Percentiles rank a stretch among this genome's conserved stretches.
These are phyloP conservation scores for Amorpha juglandis DNA, from an alignment of 2,888 invertebrate species.

Conservation along the genomic window DNA sequence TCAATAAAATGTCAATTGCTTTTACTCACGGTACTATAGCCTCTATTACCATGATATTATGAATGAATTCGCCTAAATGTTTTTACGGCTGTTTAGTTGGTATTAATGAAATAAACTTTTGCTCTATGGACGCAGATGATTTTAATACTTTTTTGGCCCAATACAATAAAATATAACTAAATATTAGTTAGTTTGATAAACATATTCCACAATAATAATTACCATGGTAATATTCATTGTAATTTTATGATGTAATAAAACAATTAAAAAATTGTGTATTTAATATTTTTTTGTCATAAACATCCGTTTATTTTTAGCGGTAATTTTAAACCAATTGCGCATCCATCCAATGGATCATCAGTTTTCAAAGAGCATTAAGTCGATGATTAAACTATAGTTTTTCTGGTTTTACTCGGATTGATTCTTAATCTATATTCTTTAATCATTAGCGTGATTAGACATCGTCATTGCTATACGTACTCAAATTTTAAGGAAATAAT, in stretches of 20 bases:
- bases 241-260: too few species aligned
- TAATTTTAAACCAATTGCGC: not conserved
- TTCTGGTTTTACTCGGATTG: too few species aligned
- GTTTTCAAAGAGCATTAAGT: too few species aligned
- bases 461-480: too few species aligned
- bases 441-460: too few species aligned
- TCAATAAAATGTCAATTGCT: slow-evolving; percentile 28
- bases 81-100: slow-evolving; percentile 27
- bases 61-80: slow-evolving; percentile 24
- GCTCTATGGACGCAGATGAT: slow-evolving; percentile 24
- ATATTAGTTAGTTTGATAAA: not conserved
- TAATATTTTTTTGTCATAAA: too few species aligned
- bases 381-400: too few species aligned
- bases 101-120: slow-evolving; percentile 23
- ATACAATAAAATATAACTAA: not conserved
- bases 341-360: too few species aligned
- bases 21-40: slow-evolving; percentile 21
- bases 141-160: slow-evolving; percentile 2
- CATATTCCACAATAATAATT: not conserved
- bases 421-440: too few species aligned
- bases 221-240: too few species aligned
- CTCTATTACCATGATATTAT: not conserved
- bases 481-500: too few species aligned
- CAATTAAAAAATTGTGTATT: not conserved
- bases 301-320: slow-evolving; percentile 14